Percentiles rank a stretch among this genome's conserved stretches.
These are phyloP conservation scores for Narcine bancroftii DNA, from an alignment of 2,113 vertebrate species.

Conservation along the genomic window DNA sequence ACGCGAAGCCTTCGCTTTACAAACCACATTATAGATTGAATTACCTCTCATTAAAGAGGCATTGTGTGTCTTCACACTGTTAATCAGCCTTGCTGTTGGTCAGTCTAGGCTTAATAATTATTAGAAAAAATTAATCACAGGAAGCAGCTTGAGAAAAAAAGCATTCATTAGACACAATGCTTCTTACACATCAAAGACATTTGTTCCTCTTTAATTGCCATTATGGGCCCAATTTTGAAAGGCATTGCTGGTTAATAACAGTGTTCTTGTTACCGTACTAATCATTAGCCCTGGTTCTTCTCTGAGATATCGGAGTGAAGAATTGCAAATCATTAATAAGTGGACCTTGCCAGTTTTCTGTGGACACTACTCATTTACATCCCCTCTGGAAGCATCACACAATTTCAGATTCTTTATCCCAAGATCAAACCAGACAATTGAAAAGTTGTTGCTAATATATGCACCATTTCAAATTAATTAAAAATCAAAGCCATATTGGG, in stretches of 20 bases:
- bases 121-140: slow-evolving; percentile 6
- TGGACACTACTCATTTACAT: neutral
- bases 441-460: neutral
- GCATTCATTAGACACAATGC: slow-evolving; percentile 7
- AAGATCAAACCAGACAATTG: neutral
- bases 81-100: neutral
- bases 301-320: neutral
- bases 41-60: neutral
- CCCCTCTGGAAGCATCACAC: neutral
- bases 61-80: neutral
- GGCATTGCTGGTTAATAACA: neutral
- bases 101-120: neutral
- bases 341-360: neutral
- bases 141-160: neutral
- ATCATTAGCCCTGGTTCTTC: neutral
- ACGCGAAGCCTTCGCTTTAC: neutral
- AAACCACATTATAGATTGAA: neutral
- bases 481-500: neutral
- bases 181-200: neutral
- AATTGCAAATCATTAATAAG: neutral
- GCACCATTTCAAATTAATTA: neutral
- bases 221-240: slow-evolving; percentile 20
- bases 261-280: slow-evolving; percentile 1
- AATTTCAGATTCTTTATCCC: neutral
- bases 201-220: slow-evolving; percentile 23